Evolutionary conservation across 2,888 invertebrate species (phyloP), one percentile per base, ranked within the genome.

Genomic region (Parnassius apollo): DNA sequence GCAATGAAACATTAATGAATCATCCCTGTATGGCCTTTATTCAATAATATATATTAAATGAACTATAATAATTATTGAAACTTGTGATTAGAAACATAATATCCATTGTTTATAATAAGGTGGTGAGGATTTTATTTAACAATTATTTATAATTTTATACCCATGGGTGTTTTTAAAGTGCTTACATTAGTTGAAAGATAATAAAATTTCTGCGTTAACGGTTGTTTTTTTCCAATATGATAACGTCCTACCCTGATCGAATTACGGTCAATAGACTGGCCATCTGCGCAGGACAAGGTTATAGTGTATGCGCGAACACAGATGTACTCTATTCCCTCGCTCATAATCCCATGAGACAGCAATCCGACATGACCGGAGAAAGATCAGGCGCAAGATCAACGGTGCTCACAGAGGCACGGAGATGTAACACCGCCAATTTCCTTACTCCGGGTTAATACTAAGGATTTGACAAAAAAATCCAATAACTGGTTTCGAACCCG

Each of bases 91-190:
- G 50, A 61, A 42, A 59, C 42, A 25, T 58, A 49, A 9, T 58
- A 49, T 7, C 42, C 22, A 50, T 59, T 54, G 18, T 58, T 46
- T 53, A 44, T 57, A 42, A 61, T 63, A 46, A 49, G 63, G 59
- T 64, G 59, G 62, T 54, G 13, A 50, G 56, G 62, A 59, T 67
- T 66, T 57, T 65, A 59, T 62, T 65, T 58, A 59, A 67, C 59
- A 59, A 66, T 68, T 61, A 71, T 68, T 71, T 68, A 69, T 68
- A 65, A 65, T 69, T 68, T 68, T 69, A 63, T 68, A 66, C 55
- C 62, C 52, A 65, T 66, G 54, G 61, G 65, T 62, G 62, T 60
- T 57, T 65, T 68, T 58, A 53, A 63, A 67, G 42, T 59, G 64
- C 64, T 65, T 64, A 57, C 18, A 58, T 65, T 51, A 50, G 54